These are phyloP conservation scores for Acanthococcus lagerstroemiae DNA, from an alignment of 2,888 invertebrate species.

Conservation along the genomic window DNA sequence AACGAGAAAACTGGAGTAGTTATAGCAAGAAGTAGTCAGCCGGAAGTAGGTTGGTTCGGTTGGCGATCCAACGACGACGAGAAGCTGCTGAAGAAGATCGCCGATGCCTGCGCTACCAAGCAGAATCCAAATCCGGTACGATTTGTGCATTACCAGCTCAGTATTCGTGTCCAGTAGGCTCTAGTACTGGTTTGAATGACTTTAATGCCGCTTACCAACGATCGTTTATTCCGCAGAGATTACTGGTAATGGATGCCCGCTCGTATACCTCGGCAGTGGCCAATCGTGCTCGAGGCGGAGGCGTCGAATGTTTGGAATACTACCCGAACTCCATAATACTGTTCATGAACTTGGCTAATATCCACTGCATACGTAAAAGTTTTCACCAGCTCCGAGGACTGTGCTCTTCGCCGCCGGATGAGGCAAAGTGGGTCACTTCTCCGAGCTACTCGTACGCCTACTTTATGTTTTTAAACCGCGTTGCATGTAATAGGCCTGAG, in stretches of 20 bases:
- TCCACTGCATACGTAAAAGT: conserved; percentile 87
- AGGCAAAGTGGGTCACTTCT: conserved; percentile 54
- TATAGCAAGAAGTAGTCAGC: conserved; percentile 87
- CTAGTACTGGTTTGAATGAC: not conserved
- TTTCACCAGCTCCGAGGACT: conserved; percentile 76
- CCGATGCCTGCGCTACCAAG: conserved; percentile 54
- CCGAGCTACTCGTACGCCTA: not conserved
- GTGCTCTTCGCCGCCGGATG: conserved; percentile 67
- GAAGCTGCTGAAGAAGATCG: conserved; percentile 69
- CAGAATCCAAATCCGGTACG: no score
- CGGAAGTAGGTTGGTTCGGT: conserved; percentile 89
- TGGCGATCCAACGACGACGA: conserved; percentile 89
- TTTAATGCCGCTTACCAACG: not conserved
- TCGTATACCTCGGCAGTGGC: conserved; percentile 94
- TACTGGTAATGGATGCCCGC: conserved; percentile 88
- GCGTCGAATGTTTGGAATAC: conserved; percentile 91
- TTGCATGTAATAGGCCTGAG: not conserved
- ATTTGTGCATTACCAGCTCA: not conserved
- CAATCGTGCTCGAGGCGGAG: conserved; percentile 92
- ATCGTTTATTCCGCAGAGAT: conserved; percentile 47
- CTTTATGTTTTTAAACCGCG: not conserved
- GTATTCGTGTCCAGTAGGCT: not conserved
- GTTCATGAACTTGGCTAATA: conserved; percentile 96
- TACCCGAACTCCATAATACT: conserved; percentile 90
- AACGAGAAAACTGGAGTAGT: conserved; percentile 82